Conservation (phyloP, 2,797 vertebrate genomes). For the Chlorospingus flavigularis region DNA sequence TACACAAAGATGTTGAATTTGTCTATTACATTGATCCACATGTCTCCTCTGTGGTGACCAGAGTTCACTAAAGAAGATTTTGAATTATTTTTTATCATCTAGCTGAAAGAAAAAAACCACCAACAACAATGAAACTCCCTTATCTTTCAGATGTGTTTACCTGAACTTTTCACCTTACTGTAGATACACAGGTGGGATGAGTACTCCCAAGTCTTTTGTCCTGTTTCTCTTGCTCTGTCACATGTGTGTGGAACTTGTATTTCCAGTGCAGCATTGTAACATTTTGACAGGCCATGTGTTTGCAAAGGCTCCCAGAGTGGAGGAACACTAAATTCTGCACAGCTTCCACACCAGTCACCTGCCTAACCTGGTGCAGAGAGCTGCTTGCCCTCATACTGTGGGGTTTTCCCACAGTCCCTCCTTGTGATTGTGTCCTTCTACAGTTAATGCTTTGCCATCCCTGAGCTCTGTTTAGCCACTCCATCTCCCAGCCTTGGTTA, state of each 20-base stretch:
- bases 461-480: neutral
- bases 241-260: rapidly evolving
- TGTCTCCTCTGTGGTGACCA: neutral
- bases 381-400: neutral
- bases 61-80: neutral
- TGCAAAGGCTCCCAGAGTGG: neutral
- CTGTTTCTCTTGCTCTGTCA: neutral
- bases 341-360: neutral
- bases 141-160: neutral
- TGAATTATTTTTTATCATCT: neutral
- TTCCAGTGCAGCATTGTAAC: neutral
- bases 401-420: rapidly evolving
- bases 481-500: neutral
- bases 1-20: neutral
- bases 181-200: neutral
- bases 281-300: neutral
- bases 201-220: neutral
- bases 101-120: neutral
- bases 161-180: neutral
- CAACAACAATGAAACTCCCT: rapidly evolving
- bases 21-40: neutral
- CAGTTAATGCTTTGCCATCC: neutral
- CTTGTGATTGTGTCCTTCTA: neutral
- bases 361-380: neutral
- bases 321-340: neutral